Conservation (phyloP, 64 coral and sea anemone genomes). For the Trachythela sp. region DNA sequence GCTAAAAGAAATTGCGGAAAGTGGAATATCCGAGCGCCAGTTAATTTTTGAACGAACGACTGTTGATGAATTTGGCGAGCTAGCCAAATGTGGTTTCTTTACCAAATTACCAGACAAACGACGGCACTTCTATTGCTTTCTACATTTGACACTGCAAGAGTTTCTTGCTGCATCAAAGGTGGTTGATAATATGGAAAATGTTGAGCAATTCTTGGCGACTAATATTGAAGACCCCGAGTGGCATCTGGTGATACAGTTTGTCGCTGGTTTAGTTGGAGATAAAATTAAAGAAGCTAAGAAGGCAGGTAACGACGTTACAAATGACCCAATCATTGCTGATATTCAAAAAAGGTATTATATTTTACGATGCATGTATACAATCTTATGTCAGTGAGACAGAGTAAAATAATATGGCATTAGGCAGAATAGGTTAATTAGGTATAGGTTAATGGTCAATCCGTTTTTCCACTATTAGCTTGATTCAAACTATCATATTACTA, state of each 20-base stretch:
- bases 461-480: too few species aligned
- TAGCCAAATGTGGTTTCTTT: conserved; percentile 49
- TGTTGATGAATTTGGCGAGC: not conserved
- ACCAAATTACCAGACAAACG: conserved; percentile 35
- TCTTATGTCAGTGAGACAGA: too few species aligned
- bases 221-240: conserved; percentile 33
- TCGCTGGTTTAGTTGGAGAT: conserved; percentile 35
- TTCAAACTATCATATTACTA: too few species aligned
- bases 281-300: not conserved
- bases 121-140: conserved; percentile 41
- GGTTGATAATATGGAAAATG: not conserved
- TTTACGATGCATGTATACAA: too few species aligned
- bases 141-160: conserved; percentile 70
- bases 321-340: too few species aligned
- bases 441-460: too few species aligned
- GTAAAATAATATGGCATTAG: too few species aligned
- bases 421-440: too few species aligned
- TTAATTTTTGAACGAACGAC: conserved; percentile 21
- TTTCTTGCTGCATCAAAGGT: conserved; percentile 53
- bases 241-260: conserved; percentile 53
- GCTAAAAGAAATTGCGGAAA: conserved; percentile 33
- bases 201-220: not conserved
- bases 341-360: too few species aligned
- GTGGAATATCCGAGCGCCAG: conserved; percentile 23
- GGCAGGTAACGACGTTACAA: too few species aligned